Percentiles rank a stretch among this genome's conserved stretches.
These are phyloP conservation scores for Sturnus vulgaris DNA, from an alignment of 2,113 vertebrate genomes.

Conservation along the genomic window DNA sequence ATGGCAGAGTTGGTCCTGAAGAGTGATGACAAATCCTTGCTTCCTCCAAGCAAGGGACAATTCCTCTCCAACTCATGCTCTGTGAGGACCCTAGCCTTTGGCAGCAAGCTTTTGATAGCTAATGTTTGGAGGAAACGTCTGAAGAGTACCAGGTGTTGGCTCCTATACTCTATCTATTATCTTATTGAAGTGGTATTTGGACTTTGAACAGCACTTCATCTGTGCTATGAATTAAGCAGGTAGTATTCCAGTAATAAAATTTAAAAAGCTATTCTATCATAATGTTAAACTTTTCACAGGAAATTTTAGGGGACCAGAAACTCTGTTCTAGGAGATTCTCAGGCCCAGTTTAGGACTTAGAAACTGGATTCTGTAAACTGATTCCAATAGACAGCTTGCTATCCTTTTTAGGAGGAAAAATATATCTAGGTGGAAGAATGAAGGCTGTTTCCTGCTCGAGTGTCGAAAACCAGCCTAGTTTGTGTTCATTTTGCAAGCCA, in stretches of 20 bases:
- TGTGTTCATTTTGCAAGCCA: not conserved
- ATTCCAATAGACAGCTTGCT: not conserved
- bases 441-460: not conserved
- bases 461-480: not conserved
- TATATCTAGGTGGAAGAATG: not conserved
- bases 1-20: not conserved
- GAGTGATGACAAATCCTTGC: not conserved
- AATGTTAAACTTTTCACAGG: not conserved
- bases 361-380: not conserved
- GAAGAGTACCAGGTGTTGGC: not conserved
- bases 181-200: not conserved
- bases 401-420: not conserved
- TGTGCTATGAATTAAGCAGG: not conserved
- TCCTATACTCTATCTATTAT: not conserved
- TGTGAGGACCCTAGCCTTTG: not conserved
- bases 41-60: not conserved
- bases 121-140: not conserved
- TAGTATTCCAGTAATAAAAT: not conserved
- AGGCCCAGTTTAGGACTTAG: not conserved
- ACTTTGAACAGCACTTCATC: not conserved
- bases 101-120: not conserved
- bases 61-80: not conserved
- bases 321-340: not conserved
- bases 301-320: not conserved
- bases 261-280: not conserved